phyloP scores from a whole-genome alignment of 2,888 invertebrate species.

The Microctonus brassicae region DNA sequence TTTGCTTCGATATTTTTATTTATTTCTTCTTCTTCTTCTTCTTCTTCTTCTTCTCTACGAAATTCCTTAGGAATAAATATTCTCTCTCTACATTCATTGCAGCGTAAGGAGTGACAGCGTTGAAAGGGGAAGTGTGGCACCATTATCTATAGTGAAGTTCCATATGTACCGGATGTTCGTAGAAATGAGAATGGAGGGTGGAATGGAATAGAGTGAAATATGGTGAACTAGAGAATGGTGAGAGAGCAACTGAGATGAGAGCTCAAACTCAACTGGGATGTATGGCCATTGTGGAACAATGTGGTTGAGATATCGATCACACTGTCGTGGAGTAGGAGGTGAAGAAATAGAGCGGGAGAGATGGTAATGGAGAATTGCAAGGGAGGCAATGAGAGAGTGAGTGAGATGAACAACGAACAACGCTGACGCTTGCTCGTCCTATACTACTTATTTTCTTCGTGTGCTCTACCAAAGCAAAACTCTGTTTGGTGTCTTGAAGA shows the following conservation, averaged over 20 bases:
- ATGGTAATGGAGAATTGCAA: conserved; percentile 9
- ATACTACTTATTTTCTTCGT: conserved; percentile 19
- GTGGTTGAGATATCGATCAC: conserved; percentile 50
- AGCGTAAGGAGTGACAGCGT: conserved; percentile 16
- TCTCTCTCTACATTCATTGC: neutral
- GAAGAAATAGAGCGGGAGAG: conserved; percentile 8
- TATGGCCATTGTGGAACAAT: conserved; percentile 42
- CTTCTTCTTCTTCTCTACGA: too few relatives aligned
- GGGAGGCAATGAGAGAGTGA: neutral
- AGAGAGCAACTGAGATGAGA: conserved; percentile 20
- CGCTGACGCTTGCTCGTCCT: conserved; percentile 27
- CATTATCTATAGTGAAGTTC: conserved; percentile 34
- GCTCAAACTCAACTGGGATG: conserved; percentile 9
- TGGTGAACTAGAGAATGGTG: conserved; percentile 13
- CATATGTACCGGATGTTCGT: conserved; percentile 28
- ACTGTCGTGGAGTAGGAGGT: neutral
- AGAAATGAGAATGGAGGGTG: neutral
- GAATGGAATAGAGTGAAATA: too few relatives aligned
- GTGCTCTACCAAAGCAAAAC: neutral
- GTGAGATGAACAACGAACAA: too few relatives aligned
- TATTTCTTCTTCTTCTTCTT: neutral
- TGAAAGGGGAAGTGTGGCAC: conserved; percentile 25
- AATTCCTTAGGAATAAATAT: neutral
- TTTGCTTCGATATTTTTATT: neutral
- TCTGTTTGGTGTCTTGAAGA: neutral